phyloP scores from a whole-genome alignment of 1,140 invertebrate species.

The Rhizoglyphus robini region DNA sequence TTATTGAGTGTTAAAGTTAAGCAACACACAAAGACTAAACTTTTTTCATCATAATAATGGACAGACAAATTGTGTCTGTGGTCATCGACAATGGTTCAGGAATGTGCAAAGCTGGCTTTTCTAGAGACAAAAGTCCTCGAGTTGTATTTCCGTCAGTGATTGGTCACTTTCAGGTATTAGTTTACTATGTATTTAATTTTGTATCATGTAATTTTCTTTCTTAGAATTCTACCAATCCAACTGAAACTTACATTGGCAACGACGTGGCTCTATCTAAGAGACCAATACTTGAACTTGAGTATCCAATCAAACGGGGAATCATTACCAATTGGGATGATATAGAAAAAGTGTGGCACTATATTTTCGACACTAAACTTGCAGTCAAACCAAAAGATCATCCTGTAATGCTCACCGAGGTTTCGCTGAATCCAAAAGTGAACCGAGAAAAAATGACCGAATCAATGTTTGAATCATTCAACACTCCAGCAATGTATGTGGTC shows the following conservation, averaged over 20 bases:
- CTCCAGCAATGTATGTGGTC: constrained; percentile 40
- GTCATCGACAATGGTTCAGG: too few relatives aligned
- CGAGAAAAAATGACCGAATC: constrained; percentile 48
- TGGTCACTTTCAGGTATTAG: constrained; percentile 2
- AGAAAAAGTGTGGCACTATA: too few relatives aligned
- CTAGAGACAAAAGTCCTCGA: too few relatives aligned
- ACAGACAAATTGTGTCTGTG: too few relatives aligned
- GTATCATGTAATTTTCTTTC: too few relatives aligned
- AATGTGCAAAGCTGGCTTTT: too few relatives aligned
- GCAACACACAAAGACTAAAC: too few relatives aligned
- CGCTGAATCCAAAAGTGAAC: constrained; percentile 80
- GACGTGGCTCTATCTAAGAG: constrained; percentile 84
- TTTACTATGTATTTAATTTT: constrained; percentile 40
- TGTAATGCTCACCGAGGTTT: too few relatives aligned
- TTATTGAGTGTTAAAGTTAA: too few relatives aligned
- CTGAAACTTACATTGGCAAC: too few relatives aligned
- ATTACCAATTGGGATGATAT: constrained; percentile 51
- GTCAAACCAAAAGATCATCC: constrained; percentile 84
- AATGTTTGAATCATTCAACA: constrained; percentile 45
- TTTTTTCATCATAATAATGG: too few relatives aligned
- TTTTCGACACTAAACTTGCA: constrained; percentile 65
- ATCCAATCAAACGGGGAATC: constrained; percentile 48
- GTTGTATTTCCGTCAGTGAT: neutral
- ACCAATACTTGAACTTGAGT: constrained; percentile 44
- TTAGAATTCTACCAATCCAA: too few relatives aligned